phyloP scores from a whole-genome alignment of 1,140 invertebrate genomes.

The Hydropsyche tenuis region DNA sequence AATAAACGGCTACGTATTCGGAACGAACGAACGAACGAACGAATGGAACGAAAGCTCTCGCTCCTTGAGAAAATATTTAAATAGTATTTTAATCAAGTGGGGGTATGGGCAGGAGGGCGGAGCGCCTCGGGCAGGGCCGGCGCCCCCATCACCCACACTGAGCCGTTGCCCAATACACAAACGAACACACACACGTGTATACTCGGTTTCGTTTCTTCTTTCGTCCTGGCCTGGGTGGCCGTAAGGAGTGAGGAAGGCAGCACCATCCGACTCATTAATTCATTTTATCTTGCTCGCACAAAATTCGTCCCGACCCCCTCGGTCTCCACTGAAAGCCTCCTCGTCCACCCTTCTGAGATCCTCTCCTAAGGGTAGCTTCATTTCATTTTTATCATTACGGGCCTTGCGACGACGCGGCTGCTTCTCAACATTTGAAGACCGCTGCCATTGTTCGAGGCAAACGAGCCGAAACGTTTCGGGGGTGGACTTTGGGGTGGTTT shows the following conservation, averaged over 20 bases:
- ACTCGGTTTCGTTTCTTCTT: constrained; percentile 39
- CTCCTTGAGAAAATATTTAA: constrained; percentile 46
- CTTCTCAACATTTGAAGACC: constrained; percentile 14
- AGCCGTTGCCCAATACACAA: too few relatives aligned
- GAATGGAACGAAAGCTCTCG: constrained; percentile 3
- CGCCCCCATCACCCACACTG: background rate
- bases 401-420: background rate
- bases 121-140: constrained; percentile 8
- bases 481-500: too few relatives aligned
- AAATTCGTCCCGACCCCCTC: constrained; percentile 22
- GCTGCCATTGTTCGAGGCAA: too few relatives aligned
- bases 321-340: background rate
- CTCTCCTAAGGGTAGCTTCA: constrained; percentile 40
- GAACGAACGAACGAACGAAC: constrained; percentile 21
- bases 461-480: too few relatives aligned
- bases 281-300: constrained; percentile 41
- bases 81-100: constrained; percentile 44
- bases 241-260: constrained; percentile 32
- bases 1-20: constrained; percentile 16
- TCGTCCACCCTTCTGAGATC: constrained; percentile 34
- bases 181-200: constrained; percentile 13
- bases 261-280: constrained; percentile 39
- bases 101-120: background rate
- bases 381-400: constrained; percentile 41
- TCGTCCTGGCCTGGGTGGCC: constrained; percentile 24